phyloP scores from a whole-genome alignment of 1,140 invertebrate genomes.

The Metopolophium dirhodum region DNA sequence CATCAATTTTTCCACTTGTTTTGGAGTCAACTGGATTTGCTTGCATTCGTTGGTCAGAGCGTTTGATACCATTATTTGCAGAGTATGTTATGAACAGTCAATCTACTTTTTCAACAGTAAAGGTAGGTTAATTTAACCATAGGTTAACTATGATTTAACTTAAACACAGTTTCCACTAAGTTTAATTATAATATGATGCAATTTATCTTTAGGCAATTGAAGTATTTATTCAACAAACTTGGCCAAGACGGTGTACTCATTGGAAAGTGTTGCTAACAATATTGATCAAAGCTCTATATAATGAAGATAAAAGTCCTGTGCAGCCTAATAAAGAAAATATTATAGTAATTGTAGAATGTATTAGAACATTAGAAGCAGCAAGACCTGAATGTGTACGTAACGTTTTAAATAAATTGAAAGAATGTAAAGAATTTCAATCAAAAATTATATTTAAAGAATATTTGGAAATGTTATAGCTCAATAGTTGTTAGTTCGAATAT shows the following conservation, averaged over 20 bases:
- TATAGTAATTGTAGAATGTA: constrained; percentile 33
- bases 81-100: constrained; percentile 4
- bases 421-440: constrained; percentile 16
- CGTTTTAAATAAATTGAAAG: constrained; percentile 28
- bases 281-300: constrained; percentile 48
- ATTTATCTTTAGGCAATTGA: constrained; percentile 35
- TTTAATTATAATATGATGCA: neutral
- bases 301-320: neutral
- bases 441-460: constrained; percentile 22
- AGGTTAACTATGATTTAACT: neutral
- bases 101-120: neutral
- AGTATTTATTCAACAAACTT: constrained; percentile 27
- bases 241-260: constrained; percentile 34
- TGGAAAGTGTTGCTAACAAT: constrained; percentile 37
- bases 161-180: neutral
- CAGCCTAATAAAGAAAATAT: constrained; percentile 1
- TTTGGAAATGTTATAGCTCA: constrained; percentile 11
- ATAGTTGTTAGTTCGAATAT: neutral
- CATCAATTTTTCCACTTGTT: constrained; percentile 33
- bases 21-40: constrained; percentile 29
- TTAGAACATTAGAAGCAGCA: constrained; percentile 10
- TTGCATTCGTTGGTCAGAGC: constrained; percentile 32
- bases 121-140: constrained; percentile 12
- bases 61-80: constrained; percentile 51
- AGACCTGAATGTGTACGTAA: constrained; percentile 9